Base-by-base conservation (phyloP, 2,888 invertebrate genomes). In the Apamea epomidion region DNA sequence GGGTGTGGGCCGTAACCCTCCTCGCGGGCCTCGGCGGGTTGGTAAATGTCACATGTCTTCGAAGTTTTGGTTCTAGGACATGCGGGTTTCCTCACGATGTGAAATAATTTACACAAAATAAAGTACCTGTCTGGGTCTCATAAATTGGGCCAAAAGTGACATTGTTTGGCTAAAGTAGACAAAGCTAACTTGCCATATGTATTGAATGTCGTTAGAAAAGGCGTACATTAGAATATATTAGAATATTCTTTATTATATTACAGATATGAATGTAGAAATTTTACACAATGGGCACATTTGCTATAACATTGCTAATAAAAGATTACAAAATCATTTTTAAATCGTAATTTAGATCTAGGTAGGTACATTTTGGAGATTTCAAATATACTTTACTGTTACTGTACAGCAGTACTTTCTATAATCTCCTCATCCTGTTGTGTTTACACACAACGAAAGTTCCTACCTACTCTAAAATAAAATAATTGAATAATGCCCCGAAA, bases 241-340 rank as follows among this genome's bases (percentile, higher is more conserved):
- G 4, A 48, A 48, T 48, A 48, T 48, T 48, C 12, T 48, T 48
- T 48, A 42, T 48, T 48, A 48, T 48, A 48, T 3, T 48, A 48
- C 14, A 48, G 48, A 48, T 48, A 3, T 48, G 2, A 48, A 48
- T 14, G 12, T 48, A 48, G 48, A 42, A 42, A 7, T 48, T 48
- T 48, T 48, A 48, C 14, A 48, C 48, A 48, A 12, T 48, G 48
- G 12, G 45, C 51, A 54, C 16, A 45, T 45, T 45, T 42, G 62
- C n/a, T 8, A 68, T 10, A 21, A 60, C 1, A 54, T 77, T 81
- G 51, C 67, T 83, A 60, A 45, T n/a, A 76, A 14, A 45, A 18
- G 60, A 76, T 68, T n/a, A 21, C 0, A 8, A 58, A 42, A 54
- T 25, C 0, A 29, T 18, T 32, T 21, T 29, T 25, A 42, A 25